phyloP scores from a whole-genome alignment of 64 coral and sea anemone species.

The Orbicella faveolata region DNA sequence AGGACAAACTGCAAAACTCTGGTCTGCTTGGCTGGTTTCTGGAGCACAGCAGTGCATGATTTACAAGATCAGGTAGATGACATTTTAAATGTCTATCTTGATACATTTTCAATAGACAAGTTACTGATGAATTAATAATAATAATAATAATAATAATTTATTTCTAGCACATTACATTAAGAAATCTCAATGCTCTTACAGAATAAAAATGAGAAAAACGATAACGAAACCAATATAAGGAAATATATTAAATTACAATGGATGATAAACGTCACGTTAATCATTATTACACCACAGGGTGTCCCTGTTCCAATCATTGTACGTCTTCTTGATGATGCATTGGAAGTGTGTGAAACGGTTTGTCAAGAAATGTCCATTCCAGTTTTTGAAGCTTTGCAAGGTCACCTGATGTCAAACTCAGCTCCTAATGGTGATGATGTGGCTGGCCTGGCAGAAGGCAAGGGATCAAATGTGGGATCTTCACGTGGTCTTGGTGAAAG shows the following conservation, averaged over 20 bases:
- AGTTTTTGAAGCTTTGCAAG: conserved; percentile 13
- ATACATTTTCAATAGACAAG: too few relatives aligned
- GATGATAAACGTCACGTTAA: too few relatives aligned
- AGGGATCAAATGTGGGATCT: background rate
- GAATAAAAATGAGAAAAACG: too few relatives aligned
- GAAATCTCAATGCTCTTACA: too few relatives aligned
- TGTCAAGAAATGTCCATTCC: conserved; percentile 27
- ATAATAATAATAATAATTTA: too few relatives aligned
- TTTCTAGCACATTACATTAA: too few relatives aligned
- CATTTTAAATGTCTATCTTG: too few relatives aligned
- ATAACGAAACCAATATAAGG: too few relatives aligned
- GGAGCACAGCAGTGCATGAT: conserved; percentile 60
- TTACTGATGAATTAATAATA: too few relatives aligned
- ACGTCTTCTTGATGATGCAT: conserved; percentile 52
- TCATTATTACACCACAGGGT: conserved; percentile 37
- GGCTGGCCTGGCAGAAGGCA: background rate
- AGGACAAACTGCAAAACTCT: conserved; percentile 86
- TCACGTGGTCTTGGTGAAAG: background rate
- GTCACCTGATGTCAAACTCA: background rate
- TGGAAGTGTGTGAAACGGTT: conserved; percentile 28
- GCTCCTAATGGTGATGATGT: background rate
- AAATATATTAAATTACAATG: too few relatives aligned
- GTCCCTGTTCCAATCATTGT: conserved; percentile 47
- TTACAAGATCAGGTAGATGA: conserved; percentile 52
- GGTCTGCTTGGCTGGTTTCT: conserved; percentile 91